A percentile compares a stretch with the other conserved stretches of the same genome.
Conservation (phyloP, 2,797 vertebrate species). For the Onychomys torridus region DNA sequence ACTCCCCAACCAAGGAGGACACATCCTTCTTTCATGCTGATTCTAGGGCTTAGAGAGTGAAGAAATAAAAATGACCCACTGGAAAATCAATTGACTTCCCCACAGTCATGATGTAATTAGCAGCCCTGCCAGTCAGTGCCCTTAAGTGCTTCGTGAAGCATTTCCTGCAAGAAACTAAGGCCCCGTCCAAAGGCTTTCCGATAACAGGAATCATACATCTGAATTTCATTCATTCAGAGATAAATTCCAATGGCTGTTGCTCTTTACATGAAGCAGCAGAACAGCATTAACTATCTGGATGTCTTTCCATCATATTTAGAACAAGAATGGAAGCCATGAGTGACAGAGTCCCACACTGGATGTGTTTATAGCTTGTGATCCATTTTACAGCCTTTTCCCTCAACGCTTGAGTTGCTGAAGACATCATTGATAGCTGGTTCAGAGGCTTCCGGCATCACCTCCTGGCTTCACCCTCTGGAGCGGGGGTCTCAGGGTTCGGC, state of each 20-base stretch:
- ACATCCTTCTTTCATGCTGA: neutral
- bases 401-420: neutral
- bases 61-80: conserved; percentile 4
- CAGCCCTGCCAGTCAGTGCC: conserved; percentile 69
- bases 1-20: neutral
- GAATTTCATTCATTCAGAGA: conserved; percentile 71
- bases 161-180: conserved; percentile 74
- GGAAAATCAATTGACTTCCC: conserved; percentile 78
- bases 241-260: conserved; percentile 20
- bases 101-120: conserved; percentile 76
- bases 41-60: neutral
- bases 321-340: conserved; percentile 30
- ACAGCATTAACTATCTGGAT: conserved; percentile 61
- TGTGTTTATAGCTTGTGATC: conserved; percentile 9
- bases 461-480: accelerated
- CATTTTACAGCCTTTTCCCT: conserved; percentile 43
- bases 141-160: conserved; percentile 61
- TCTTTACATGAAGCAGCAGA: conserved; percentile 55
- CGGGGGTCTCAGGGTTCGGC: neutral
- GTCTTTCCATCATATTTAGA: conserved; percentile 69
- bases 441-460: accelerated
- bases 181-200: conserved; percentile 44
- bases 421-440: neutral
- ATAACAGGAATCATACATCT: conserved; percentile 72
- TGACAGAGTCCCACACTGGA: neutral